Percentiles rank a stretch among this genome's conserved stretches.
Conservation (phyloP, 1,140 invertebrate genomes). For the Sitobion miscanthi region DNA sequence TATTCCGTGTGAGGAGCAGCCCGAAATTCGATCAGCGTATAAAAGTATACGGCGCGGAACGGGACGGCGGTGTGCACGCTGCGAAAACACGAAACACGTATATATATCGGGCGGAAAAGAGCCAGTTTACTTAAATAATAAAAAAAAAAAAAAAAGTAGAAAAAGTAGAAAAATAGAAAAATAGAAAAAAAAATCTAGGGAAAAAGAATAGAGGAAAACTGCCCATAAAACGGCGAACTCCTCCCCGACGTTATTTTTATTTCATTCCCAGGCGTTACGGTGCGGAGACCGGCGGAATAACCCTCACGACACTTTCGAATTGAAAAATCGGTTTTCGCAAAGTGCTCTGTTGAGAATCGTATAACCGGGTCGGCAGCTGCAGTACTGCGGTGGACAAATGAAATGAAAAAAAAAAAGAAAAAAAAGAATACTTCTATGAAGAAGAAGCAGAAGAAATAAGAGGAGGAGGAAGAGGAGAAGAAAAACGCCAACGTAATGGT, state of each 20-base stretch:
- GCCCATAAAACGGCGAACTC: conserved; percentile 46
- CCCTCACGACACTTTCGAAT: conserved; percentile 38
- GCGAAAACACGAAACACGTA: neutral
- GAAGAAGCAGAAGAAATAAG: neutral
- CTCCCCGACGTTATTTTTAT: conserved; percentile 50
- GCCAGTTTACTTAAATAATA: neutral
- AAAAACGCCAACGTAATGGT: conserved; percentile 23
- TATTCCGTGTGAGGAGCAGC: neutral
- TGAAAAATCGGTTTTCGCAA: conserved; percentile 56
- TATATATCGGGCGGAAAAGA: neutral
- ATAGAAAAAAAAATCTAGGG: conserved; percentile 26
- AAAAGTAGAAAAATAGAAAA: conserved; percentile 9
- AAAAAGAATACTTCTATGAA: neutral
- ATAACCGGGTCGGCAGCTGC: conserved; percentile 39
- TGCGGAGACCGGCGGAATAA: conserved; percentile 10
- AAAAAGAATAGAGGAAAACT: conserved; percentile 35
- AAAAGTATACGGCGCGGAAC: neutral
- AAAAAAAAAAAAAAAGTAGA: conserved; percentile 21
- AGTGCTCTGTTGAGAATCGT: conserved; percentile 55
- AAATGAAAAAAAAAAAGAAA: neutral
- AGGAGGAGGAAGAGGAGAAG: neutral
- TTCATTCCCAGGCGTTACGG: conserved; percentile 41
- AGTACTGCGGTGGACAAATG: conserved; percentile 29
- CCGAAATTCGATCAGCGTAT: conserved; percentile 39
- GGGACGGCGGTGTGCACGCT: neutral